Evolutionary conservation across 2,888 invertebrate species (phyloP).

Genomic region (Cephus pygmeus): DNA sequence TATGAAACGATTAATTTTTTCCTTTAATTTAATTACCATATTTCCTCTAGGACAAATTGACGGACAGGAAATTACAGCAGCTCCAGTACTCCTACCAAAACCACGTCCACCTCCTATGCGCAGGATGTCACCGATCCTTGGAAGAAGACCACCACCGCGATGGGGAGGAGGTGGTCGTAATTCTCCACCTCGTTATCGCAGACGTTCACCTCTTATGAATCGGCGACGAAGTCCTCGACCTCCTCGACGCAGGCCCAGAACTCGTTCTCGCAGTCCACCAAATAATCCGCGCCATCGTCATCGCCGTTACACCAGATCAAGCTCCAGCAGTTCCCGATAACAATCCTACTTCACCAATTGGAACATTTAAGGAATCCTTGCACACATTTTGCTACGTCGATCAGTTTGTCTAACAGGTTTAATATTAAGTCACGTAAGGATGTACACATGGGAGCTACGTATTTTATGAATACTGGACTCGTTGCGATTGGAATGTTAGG

Average conservation of each 20-base stretch:
- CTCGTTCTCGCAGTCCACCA: conserved; percentile 69
- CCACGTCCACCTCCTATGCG: conserved; percentile 72
- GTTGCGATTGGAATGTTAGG: background rate
- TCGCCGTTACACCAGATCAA: conserved; percentile 78
- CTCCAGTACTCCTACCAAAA: conserved; percentile 88
- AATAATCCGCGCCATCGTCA: conserved; percentile 69
- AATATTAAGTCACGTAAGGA: background rate
- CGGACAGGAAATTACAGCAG: conserved; percentile 94
- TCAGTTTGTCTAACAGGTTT: background rate
- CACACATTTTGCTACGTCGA: background rate
- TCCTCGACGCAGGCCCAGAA: conserved; percentile 72
- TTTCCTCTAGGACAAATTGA: conserved; percentile 84
- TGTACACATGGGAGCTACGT: background rate
- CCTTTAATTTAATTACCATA: background rate
- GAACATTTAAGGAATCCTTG: conserved; percentile 8
- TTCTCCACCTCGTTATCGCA: conserved; percentile 63
- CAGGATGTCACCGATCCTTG: conserved; percentile 59
- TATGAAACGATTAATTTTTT: background rate
- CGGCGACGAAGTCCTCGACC: conserved; percentile 71
- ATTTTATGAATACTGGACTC: background rate
- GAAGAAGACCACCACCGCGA: conserved; percentile 70
- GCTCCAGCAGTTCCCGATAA: conserved; percentile 80
- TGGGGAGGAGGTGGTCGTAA: conserved; percentile 69
- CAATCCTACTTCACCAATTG: background rate
- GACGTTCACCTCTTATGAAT: conserved; percentile 65